Percentiles rank a stretch among this genome's conserved stretches.
Evolutionary conservation across 1,140 invertebrate species (phyloP).

Genomic region (Luehdorfia chinensis): DNA sequence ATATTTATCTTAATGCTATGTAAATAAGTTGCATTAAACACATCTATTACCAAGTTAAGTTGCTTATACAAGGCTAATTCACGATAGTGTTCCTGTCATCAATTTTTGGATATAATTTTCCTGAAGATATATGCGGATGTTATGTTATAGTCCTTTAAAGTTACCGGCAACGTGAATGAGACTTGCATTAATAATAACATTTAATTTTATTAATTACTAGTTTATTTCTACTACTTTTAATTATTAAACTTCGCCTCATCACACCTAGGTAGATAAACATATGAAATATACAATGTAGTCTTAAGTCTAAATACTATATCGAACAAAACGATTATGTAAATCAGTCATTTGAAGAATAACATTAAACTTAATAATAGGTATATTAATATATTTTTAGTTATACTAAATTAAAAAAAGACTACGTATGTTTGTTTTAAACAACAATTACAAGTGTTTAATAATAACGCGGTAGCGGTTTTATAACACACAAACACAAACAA

Average conservation of each 20-base stretch:
- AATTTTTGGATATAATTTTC: neutral
- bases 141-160: slow-evolving; percentile 1
- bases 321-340: slow-evolving; percentile 64
- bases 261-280: slow-evolving; percentile 34
- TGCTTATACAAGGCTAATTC: slow-evolving; percentile 12
- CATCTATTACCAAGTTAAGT: slow-evolving; percentile 22
- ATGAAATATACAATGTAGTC: slow-evolving; percentile 46
- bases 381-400: slow-evolving; percentile 18
- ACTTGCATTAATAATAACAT: slow-evolving; percentile 1
- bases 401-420: neutral
- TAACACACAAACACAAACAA: too few species aligned
- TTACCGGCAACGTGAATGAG: slow-evolving; percentile 11
- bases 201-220: slow-evolving; percentile 10
- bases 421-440: neutral
- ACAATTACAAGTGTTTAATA: too few species aligned
- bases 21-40: slow-evolving; percentile 32
- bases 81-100: neutral
- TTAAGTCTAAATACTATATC: slow-evolving; percentile 44
- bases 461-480: too few species aligned
- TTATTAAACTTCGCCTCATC: neutral
- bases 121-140: neutral
- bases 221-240: slow-evolving; percentile 7
- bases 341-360: slow-evolving; percentile 66
- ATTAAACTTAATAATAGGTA: slow-evolving; percentile 40
- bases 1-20: slow-evolving; percentile 37